These are phyloP conservation scores for Linepithema humile DNA, from an alignment of 1,140 invertebrate genomes.

Conservation along the genomic window DNA sequence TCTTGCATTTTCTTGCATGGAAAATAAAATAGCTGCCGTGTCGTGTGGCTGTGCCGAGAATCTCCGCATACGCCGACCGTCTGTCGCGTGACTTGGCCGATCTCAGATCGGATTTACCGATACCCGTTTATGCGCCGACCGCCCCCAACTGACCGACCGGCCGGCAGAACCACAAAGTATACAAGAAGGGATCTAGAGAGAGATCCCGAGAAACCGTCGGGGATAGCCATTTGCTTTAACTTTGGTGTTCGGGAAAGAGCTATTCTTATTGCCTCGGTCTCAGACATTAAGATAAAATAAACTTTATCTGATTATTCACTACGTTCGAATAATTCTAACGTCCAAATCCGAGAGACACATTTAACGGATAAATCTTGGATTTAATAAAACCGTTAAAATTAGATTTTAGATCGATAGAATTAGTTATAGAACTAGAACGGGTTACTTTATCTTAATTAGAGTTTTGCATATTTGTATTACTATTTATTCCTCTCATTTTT, in stretches of 20 bases:
- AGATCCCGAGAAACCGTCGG: not conserved
- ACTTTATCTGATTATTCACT: not conserved
- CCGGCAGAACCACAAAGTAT: slow-evolving; percentile 15
- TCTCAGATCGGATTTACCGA: slow-evolving; percentile 58
- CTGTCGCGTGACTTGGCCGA: slow-evolving; percentile 64
- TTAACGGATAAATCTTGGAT: no score
- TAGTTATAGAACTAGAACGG: no score
- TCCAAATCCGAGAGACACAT: no score
- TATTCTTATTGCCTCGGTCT: not conserved
- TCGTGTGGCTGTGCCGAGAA: slow-evolving; percentile 3
- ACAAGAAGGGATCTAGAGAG: slow-evolving; percentile 36
- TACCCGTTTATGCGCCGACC: slow-evolving; percentile 42
- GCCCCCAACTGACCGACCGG: not conserved
- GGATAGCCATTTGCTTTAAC: slow-evolving; percentile 10
- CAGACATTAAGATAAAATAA: not conserved
- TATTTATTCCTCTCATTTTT: not conserved
- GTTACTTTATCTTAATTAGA: no score
- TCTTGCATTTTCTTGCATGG: slow-evolving; percentile 63
- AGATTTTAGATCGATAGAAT: no score
- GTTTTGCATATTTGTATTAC: no score
- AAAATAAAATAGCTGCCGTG: slow-evolving; percentile 61
- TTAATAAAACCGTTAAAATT: no score
- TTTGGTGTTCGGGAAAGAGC: slow-evolving; percentile 3
- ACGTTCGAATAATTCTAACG: no score
- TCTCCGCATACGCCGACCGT: not conserved